These are phyloP conservation scores for Andrena marginata DNA, from an alignment of 2,888 invertebrate genomes.

Conservation along the genomic window DNA sequence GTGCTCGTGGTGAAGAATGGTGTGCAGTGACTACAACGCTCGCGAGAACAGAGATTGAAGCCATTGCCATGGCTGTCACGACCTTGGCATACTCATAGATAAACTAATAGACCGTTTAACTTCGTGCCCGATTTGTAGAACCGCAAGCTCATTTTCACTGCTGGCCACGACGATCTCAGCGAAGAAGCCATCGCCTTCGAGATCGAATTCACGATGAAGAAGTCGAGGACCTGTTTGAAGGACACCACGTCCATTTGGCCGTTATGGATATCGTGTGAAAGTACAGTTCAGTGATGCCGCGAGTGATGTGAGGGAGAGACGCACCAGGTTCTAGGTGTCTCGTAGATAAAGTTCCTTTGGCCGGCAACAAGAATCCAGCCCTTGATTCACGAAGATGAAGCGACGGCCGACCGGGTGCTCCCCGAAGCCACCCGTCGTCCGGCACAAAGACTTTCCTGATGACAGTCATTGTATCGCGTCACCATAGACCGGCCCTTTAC, in stretches of 20 bases:
- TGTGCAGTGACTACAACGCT: conserved; percentile 17
- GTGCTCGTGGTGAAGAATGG: conserved; percentile 18
- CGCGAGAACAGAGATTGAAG: not conserved
- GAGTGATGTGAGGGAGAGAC: conserved; percentile 36
- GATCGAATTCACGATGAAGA: conserved; percentile 17
- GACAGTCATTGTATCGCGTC: conserved; percentile 78
- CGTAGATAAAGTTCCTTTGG: conserved; percentile 21
- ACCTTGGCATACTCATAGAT: not conserved
- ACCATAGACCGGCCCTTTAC: conserved; percentile 70
- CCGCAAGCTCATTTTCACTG: not conserved
- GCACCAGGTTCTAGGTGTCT: conserved; percentile 8
- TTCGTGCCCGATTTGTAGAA: not conserved
- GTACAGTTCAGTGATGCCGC: conserved; percentile 55
- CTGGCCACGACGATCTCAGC: not conserved
- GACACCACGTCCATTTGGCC: not conserved
- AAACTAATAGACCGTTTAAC: not conserved
- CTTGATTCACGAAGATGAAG: conserved; percentile 69
- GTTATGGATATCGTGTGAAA: conserved; percentile 36
- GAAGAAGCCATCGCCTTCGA: not conserved
- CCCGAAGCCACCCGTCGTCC: conserved; percentile 79
- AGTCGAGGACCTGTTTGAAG: not conserved
- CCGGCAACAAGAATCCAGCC: conserved; percentile 13
- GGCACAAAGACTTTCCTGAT: conserved; percentile 81
- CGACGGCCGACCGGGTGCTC: conserved; percentile 76
- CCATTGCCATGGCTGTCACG: not conserved